Conservation (phyloP, 1,140 invertebrate species). For the Trichonephila clavipes region DNA sequence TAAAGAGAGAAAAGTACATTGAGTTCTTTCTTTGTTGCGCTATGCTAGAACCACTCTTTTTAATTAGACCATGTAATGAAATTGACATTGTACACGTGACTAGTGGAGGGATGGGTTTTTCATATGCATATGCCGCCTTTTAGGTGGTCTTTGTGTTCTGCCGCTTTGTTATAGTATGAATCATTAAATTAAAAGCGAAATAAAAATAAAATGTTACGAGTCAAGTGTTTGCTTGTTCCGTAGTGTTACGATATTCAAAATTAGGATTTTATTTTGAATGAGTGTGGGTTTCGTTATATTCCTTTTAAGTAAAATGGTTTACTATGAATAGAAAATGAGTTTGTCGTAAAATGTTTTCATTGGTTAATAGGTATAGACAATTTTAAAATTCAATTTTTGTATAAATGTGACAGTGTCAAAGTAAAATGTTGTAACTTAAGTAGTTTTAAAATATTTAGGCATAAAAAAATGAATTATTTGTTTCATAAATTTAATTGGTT, state of each 20-base stretch:
- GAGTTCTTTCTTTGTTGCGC: not conserved
- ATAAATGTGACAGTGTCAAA: too few relatives aligned
- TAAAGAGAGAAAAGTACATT: not conserved
- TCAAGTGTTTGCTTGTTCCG: not conserved
- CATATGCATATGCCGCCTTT: constrained; percentile 6
- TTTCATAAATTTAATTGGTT: too few relatives aligned
- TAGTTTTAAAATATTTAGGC: too few relatives aligned
- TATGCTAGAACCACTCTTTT: not conserved
- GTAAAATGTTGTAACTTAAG: too few relatives aligned
- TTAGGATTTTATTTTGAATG: not conserved
- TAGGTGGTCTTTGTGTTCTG: not conserved
- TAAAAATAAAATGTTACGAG: not conserved
- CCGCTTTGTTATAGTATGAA: not conserved
- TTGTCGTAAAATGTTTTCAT: too few relatives aligned
- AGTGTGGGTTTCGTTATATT: not conserved
- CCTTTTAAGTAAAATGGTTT: not conserved
- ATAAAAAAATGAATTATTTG: too few relatives aligned
- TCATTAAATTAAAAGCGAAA: not conserved
- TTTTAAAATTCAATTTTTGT: too few relatives aligned
- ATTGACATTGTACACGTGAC: not conserved
- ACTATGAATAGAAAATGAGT: too few relatives aligned
- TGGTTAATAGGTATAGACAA: too few relatives aligned
- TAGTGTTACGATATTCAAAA: not conserved
- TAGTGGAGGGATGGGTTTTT: not conserved
- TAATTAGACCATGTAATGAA: not conserved